A percentile compares a stretch with the other conserved stretches of the same genome.
Evolutionary conservation across 2,888 invertebrate genomes (phyloP).

Genomic region (Dicycla oo): DNA sequence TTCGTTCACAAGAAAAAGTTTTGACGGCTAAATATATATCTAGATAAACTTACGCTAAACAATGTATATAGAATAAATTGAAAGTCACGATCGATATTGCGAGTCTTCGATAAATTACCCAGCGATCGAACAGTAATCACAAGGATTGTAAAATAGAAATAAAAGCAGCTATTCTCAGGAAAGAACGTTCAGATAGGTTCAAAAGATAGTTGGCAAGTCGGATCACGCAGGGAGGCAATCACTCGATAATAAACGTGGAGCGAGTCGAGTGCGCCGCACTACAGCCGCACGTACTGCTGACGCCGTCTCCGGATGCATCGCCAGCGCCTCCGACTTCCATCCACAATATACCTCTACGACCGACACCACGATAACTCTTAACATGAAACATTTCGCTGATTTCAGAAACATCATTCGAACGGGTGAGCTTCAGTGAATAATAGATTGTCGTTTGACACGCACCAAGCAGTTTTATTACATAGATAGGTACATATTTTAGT

Average conservation of each 20-base stretch:
- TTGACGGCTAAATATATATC: slow-evolving; percentile 50
- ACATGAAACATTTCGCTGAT: slow-evolving; percentile 62
- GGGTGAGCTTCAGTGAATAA: slow-evolving; percentile 19
- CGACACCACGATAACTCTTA: slow-evolving; percentile 68
- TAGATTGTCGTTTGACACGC: slow-evolving; percentile 17
- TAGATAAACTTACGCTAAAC: slow-evolving; percentile 28
- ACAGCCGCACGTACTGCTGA: slow-evolving; percentile 84
- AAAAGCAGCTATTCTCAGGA: slow-evolving; percentile 80
- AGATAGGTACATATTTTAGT: not conserved
- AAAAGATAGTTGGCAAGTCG: slow-evolving; percentile 84
- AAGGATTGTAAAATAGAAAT: slow-evolving; percentile 78
- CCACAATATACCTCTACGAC: slow-evolving; percentile 67
- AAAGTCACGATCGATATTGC: slow-evolving; percentile 33
- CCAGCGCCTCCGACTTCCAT: slow-evolving; percentile 70
- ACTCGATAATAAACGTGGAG: slow-evolving; percentile 88
- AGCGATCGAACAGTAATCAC: slow-evolving; percentile 62
- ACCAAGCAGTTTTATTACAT: slow-evolving; percentile 4
- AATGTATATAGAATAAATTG: slow-evolving; percentile 5
- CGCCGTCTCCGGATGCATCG: slow-evolving; percentile 78
- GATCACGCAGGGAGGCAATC: slow-evolving; percentile 89
- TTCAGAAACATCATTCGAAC: slow-evolving; percentile 25
- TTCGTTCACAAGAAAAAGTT: slow-evolving; percentile 51
- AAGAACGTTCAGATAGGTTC: slow-evolving; percentile 78
- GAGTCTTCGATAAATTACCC: slow-evolving; percentile 38
- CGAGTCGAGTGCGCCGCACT: slow-evolving; percentile 80